A percentile compares a stretch with the other conserved stretches of the same genome.
These are phyloP conservation scores for Protomyctophum bolini DNA, from an alignment of 2,113 vertebrate genomes.

Conservation along the genomic window DNA sequence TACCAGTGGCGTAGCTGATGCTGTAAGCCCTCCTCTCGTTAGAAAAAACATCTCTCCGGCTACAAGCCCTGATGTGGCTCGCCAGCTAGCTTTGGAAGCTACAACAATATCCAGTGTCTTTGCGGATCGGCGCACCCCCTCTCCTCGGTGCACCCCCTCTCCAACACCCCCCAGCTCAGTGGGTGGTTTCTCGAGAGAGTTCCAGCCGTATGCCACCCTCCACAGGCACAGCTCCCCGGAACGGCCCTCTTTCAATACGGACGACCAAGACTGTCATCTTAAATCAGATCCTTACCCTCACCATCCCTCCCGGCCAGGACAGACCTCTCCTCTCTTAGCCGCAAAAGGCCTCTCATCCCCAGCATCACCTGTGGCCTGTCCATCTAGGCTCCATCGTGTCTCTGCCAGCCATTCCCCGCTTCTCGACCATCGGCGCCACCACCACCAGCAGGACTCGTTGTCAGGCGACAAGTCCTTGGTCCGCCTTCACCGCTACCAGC, in stretches of 20 bases:
- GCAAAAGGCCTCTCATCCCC: slow-evolving; percentile 40
- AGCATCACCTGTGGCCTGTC: slow-evolving; percentile 34
- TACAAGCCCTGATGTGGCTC: slow-evolving; percentile 53
- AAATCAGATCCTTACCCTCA: slow-evolving; percentile 29
- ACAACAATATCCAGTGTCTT: slow-evolving; percentile 55
- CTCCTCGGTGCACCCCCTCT: slow-evolving; percentile 60
- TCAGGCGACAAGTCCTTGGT: no score
- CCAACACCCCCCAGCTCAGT: slow-evolving; percentile 48
- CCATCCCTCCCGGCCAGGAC: slow-evolving; percentile 42
- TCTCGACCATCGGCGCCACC: slow-evolving; percentile 32
- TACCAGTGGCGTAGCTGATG: slow-evolving; percentile 32
- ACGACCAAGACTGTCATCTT: slow-evolving; percentile 26
- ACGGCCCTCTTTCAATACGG: slow-evolving; percentile 5
- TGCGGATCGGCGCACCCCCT: slow-evolving; percentile 57
- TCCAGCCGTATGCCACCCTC: slow-evolving; percentile 31
- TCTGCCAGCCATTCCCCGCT: slow-evolving; percentile 43
- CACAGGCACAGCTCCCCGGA: slow-evolving; percentile 24
- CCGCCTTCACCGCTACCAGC: slow-evolving; percentile 51
- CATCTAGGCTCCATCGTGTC: slow-evolving; percentile 31
- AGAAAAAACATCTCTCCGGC: slow-evolving; percentile 44
- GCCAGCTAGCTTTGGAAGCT: slow-evolving; percentile 58
- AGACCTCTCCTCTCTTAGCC: slow-evolving; percentile 24
- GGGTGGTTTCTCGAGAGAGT: slow-evolving; percentile 23
- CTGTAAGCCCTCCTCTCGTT: slow-evolving; percentile 20
- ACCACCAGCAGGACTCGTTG: neutral